Conservation (phyloP, 53 echinoderm and acorn worm species). For the Echinometra lucunter region DNA sequence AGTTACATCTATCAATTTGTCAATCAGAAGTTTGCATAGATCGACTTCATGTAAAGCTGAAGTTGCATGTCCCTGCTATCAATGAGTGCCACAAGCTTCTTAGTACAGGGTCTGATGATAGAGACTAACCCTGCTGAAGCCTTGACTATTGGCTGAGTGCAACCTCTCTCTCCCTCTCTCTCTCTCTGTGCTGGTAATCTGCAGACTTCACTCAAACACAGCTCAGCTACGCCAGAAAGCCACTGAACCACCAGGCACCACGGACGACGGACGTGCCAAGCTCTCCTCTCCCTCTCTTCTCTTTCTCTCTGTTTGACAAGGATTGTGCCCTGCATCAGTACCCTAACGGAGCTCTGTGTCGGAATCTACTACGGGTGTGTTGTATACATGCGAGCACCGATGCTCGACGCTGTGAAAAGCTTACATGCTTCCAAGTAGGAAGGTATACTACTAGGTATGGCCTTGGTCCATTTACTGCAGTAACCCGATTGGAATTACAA, state of each 20-base stretch:
- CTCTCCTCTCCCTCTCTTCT: background rate
- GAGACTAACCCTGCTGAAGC: background rate
- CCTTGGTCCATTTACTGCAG: background rate
- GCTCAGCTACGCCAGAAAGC: background rate
- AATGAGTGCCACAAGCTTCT: background rate
- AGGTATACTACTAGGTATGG: background rate
- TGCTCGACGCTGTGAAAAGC: background rate
- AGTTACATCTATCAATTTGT: no score
- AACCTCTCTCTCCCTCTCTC: constrained; percentile 12
- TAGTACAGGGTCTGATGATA: background rate
- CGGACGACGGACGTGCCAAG: background rate
- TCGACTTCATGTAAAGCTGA: background rate
- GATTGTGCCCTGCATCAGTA: background rate
- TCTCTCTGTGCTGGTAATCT: background rate
- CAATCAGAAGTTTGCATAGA: background rate
- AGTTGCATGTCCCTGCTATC: background rate
- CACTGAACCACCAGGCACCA: background rate
- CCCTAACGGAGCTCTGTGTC: background rate
- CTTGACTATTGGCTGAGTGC: background rate
- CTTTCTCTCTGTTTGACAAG: background rate
- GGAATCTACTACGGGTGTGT: background rate
- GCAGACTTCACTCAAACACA: constrained; percentile 41
- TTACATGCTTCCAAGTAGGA: background rate
- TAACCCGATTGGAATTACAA: background rate
- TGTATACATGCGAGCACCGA: background rate